Conservation (phyloP, 2,113 vertebrate genomes). For the Eidolon helvum region DNA sequence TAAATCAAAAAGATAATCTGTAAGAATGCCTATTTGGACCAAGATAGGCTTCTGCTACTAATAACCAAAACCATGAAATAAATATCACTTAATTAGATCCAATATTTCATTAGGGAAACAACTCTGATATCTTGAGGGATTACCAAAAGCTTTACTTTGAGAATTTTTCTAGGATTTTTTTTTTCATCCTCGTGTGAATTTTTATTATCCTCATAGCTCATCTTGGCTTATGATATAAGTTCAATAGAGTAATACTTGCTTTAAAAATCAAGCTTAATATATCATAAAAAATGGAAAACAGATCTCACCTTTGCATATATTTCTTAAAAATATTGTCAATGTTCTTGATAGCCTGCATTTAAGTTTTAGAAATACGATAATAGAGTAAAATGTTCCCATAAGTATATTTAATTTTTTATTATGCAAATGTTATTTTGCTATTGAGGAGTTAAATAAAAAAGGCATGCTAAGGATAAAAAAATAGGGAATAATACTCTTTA, state of each 20-base stretch:
- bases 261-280: constrained; percentile 44
- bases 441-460: constrained; percentile 16
- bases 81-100: background rate
- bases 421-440: constrained; percentile 45
- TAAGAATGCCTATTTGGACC: background rate
- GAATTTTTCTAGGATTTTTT: constrained; percentile 30
- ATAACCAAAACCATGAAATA: constrained; percentile 27
- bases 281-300: constrained; percentile 49
- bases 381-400: constrained; percentile 13
- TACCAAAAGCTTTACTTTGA: constrained; percentile 30
- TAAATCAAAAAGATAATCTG: background rate
- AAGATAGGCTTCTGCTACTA: background rate
- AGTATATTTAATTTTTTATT: constrained; percentile 28
- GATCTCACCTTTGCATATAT: constrained; percentile 16
- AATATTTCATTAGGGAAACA: constrained; percentile 20
- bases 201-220: constrained; percentile 60
- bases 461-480: background rate
- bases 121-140: background rate
- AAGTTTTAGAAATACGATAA: constrained; percentile 44
- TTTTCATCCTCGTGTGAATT: constrained; percentile 35
- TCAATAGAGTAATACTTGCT: constrained; percentile 34
- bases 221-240: constrained; percentile 39
- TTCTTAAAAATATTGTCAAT: constrained; percentile 30
- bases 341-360: constrained; percentile 30
- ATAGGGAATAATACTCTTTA: background rate